Evolutionary conservation across 2,113 vertebrate genomes (phyloP).

Genomic region (Cyprinodon tularosa): DNA sequence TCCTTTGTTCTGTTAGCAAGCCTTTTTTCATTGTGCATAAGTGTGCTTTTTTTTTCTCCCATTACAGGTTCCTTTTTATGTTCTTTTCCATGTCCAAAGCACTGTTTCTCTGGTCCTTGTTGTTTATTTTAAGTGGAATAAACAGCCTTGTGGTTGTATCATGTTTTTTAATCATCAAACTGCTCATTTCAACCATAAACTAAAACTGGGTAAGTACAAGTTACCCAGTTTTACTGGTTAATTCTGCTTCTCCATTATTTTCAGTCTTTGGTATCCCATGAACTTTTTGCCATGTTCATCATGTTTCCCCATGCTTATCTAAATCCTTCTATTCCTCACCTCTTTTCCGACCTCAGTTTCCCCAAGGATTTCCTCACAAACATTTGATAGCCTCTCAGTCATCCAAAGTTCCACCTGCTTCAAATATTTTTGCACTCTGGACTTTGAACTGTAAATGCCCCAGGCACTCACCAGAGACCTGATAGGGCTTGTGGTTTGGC

Average conservation of each 20-base stretch:
- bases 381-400: conserved; percentile 40
- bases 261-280: neutral
- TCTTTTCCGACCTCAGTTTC: conserved; percentile 11
- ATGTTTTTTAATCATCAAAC: too few species aligned
- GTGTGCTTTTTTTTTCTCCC: too few species aligned
- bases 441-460: conserved; percentile 59
- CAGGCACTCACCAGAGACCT: conserved; percentile 53
- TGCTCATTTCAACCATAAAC: too few species aligned
- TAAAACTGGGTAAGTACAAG: too few species aligned
- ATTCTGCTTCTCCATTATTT: neutral
- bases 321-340: conserved; percentile 23
- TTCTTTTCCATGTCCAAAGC: too few species aligned
- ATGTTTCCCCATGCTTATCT: conserved; percentile 33
- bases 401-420: conserved; percentile 32
- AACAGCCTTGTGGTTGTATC: too few species aligned
- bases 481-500: conserved; percentile 52
- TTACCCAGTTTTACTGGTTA: neutral
- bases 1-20: too few species aligned
- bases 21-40: too few species aligned
- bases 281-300: conserved; percentile 7
- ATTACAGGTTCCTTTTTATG: too few species aligned
- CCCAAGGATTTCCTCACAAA: conserved; percentile 38
- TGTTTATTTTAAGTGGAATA: too few species aligned
- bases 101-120: too few species aligned
- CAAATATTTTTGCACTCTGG: conserved; percentile 41